Conservation (phyloP, 2,797 vertebrate genomes). For the Zalophus californianus region DNA sequence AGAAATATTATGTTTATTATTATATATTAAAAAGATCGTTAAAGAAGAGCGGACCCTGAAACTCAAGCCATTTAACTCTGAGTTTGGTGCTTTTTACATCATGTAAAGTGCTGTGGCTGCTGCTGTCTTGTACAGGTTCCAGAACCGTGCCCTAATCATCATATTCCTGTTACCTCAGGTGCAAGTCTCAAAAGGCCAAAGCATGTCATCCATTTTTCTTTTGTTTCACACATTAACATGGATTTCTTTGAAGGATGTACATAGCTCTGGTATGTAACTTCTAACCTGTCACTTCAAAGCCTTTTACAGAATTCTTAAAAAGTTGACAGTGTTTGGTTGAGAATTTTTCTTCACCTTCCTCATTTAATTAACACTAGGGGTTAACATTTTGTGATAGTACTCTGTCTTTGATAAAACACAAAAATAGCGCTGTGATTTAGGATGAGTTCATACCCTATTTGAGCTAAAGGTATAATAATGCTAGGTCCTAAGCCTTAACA, state of each 20-base stretch:
- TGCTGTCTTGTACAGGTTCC: background rate
- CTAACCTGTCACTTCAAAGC: background rate
- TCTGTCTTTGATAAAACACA: constrained; percentile 22
- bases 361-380: background rate
- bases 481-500: background rate
- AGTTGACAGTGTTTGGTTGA: background rate
- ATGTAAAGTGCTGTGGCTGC: background rate
- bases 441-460: background rate
- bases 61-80: background rate
- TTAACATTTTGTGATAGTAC: background rate
- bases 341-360: background rate
- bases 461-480: background rate
- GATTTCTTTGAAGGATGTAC: background rate
- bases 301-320: background rate
- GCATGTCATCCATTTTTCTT: background rate
- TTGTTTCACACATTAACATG: background rate
- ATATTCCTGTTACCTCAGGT: background rate
- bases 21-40: background rate
- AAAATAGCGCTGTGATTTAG: background rate
- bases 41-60: background rate
- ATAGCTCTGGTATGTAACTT: background rate
- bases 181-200: background rate
- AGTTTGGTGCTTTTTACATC: background rate
- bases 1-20: background rate
- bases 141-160: background rate